phyloP scores from a whole-genome alignment of 2,888 invertebrate genomes.

The Conistra vaccinii region DNA sequence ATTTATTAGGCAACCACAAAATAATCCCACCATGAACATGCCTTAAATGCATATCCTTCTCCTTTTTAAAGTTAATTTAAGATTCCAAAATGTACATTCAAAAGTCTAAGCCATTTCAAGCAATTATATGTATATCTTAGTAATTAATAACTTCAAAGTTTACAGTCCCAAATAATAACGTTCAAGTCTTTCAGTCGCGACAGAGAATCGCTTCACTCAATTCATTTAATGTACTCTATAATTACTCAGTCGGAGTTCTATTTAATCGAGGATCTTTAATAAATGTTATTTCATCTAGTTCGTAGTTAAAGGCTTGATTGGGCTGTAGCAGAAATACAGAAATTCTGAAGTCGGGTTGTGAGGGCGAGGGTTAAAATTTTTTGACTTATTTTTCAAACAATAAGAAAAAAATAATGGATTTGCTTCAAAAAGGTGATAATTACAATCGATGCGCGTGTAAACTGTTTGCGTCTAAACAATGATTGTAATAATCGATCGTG shows the following conservation, averaged over 20 bases:
- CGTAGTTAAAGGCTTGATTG: constrained; percentile 7
- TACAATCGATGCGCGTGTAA: not conserved
- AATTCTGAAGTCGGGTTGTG: not conserved
- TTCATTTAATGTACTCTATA: constrained; percentile 55
- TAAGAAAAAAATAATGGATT: too few relatives aligned
- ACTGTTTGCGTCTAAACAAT: not conserved
- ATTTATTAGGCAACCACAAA: not conserved
- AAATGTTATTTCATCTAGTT: constrained; percentile 48
- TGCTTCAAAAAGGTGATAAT: too few relatives aligned
- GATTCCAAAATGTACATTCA: not conserved
- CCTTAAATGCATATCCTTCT: not conserved
- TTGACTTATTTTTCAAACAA: not conserved
- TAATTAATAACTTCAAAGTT: constrained; percentile 54
- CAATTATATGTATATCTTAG: constrained; percentile 9
- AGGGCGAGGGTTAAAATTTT: not conserved
- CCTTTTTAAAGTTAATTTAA: not conserved
- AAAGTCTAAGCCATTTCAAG: constrained; percentile 1
- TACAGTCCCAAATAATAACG: constrained; percentile 38
- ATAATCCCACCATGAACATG: not conserved
- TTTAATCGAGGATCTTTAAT: constrained; percentile 45
- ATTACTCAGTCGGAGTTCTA: constrained; percentile 39
- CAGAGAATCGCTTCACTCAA: constrained; percentile 45
- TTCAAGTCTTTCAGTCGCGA: constrained; percentile 17
- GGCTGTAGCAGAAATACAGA: not conserved
- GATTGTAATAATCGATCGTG: not conserved